Evolutionary conservation across 2,113 vertebrate species (phyloP).

Genomic region (Deroptyus accipitrinus): DNA sequence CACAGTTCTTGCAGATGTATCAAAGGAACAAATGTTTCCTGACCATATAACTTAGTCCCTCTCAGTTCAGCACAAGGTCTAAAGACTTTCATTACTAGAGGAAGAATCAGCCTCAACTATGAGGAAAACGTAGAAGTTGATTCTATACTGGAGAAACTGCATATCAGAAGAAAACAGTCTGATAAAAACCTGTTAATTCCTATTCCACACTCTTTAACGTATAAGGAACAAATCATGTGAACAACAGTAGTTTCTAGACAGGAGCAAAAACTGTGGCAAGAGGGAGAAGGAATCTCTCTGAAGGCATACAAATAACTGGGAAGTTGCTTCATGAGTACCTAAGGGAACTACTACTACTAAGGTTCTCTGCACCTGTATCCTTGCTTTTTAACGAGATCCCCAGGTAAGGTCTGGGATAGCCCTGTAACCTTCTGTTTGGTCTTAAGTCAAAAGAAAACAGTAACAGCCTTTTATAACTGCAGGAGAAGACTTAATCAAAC

Average conservation of each 20-base stretch:
- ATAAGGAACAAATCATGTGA: background rate
- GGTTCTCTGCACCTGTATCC: background rate
- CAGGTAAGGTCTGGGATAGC: background rate
- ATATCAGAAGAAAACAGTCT: background rate
- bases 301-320: background rate
- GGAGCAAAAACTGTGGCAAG: background rate
- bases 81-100: background rate
- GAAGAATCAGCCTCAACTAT: background rate
- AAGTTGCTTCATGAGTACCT: background rate
- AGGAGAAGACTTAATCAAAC: background rate
- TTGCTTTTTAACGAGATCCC: background rate
- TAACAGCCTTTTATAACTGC: background rate
- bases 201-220: background rate
- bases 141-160: background rate
- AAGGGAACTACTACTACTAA: background rate
- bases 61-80: background rate
- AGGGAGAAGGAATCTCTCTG: background rate
- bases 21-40: background rate
- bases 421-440: background rate
- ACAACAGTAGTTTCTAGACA: background rate
- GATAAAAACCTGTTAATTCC: background rate
- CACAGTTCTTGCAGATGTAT: background rate
- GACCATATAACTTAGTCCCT: background rate
- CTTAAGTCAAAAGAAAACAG: background rate
- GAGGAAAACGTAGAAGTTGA: background rate